phyloP scores from a whole-genome alignment of 2,797 vertebrate species.

The Pachyuromys duprasi region DNA sequence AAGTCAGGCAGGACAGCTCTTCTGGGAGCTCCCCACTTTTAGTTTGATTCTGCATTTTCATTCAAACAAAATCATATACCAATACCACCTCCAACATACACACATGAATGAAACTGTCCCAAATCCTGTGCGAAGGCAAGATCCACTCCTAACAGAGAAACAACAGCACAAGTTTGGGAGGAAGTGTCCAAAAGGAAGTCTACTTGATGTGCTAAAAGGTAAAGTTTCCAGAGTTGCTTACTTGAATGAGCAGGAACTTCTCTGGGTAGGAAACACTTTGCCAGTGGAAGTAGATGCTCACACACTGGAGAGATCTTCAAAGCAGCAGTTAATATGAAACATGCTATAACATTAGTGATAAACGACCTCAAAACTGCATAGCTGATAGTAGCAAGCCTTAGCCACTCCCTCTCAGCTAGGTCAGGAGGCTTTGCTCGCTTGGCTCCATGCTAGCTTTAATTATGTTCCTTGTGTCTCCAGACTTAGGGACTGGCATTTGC shows the following conservation, averaged over 20 bases:
- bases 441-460: background rate
- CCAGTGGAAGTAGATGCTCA: background rate
- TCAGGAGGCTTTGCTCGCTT: accelerated
- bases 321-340: background rate
- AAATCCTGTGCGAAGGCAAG: background rate
- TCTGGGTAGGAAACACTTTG: background rate
- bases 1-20: background rate
- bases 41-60: background rate
- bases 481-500: background rate
- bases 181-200: background rate
- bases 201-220: background rate
- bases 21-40: background rate
- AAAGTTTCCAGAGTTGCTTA: background rate
- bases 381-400: background rate
- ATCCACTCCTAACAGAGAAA: background rate
- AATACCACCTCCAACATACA: too few relatives aligned
- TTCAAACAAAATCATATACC: background rate
- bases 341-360: background rate
- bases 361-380: background rate
- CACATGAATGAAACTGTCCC: background rate
- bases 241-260: background rate
- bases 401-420: background rate
- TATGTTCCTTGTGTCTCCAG: background rate
- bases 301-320: background rate
- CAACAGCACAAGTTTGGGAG: accelerated